Base-by-base conservation (phyloP, 2,113 vertebrate genomes). In the Dipodomys stephensi region DNA sequence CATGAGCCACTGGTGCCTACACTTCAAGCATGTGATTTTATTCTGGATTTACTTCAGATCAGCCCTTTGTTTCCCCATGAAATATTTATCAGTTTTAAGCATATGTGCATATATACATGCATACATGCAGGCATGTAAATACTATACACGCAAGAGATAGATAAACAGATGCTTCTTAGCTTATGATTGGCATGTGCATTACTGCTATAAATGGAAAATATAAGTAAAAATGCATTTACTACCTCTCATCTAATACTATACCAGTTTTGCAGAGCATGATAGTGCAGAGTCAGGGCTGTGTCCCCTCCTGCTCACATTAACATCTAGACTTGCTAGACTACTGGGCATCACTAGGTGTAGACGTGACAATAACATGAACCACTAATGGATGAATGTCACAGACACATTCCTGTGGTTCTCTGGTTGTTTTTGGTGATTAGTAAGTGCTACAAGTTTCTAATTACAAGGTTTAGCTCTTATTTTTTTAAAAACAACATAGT, bases 381-480 rank as follows among this genome's bases (percentile, higher is more conserved):
- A 77, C 81, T 84, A 67, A 65, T 32, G 85, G 91, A 83, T 49
- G 2, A 74, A 95, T 94, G 92, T 97, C 94, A 91, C 85, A 90
- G 87, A 91, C 62, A 2, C 90, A 88, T 97, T 94, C 97, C 92
- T 97, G 78, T 46, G 57, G 91, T 96, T 97, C 23, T 49, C 77
- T 83, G 15, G 74, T 27, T 92, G 93, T 81, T 80, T 86, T 94
- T 71, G 95, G 90, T 23, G 46, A 92, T 95, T 87, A 93, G 53
- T 89, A 4, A 6, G 10, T 79, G 84, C 62, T 85, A 90, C 69
- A 77, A 82, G 68, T 83, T 97, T 97, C 92, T 94, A 94, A 88
- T 93, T 97, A 93, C n/a, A 80, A 81, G 49, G 93, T 83, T 97
- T 91, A 89, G 81, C 88, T 96, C 95, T 95, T 84, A 79, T 89